Base-by-base conservation (phyloP, 1,140 invertebrate genomes). In the Leguminivora glycinivorella region DNA sequence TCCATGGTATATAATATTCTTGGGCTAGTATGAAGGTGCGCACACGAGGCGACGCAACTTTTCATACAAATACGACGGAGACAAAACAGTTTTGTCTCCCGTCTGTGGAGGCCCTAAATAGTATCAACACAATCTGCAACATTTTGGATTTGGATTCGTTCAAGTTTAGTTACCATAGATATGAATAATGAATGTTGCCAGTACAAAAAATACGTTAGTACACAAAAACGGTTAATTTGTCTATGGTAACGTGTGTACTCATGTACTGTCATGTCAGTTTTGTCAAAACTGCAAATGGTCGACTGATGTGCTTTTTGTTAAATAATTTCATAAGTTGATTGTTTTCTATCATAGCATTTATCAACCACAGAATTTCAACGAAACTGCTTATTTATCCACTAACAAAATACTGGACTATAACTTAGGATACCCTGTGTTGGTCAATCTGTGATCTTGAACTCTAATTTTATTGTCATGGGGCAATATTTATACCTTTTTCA, bases 231-330 rank as follows among this genome's bases (percentile, higher is more conserved):
- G 40, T 68, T 68, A 47, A 26, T 47, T 68, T 68, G 34, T 34
- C 26, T 67, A 38, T 63, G 24, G 24, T 26, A 26, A 29, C 19
- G 31, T 60, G 25, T 60, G 14, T 60, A 26, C 24, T 60, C 29
- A 14, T 60, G 14, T 60, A 26, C 24, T 60, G 56, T 22, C 63
- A 71, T 77, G 77, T 76, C 82, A 84, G 75, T 79, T 79, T 68
- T 82, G 80, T 84, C 83, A 84, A 85, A 86, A 83, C 78, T 80
- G 81, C 80, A 83, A 87, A 84, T 88, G 83, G 86, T 79, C 77
- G 80, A 75, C 69, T 71, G 81, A 87, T 83, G 83, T 85, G 83
- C 75, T 83, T 83, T 86, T 83, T 77, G 78, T 81, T 72, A 75
- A 77, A 78, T 70, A 83, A 75, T 83, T 82, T 81, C 67, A 72